Percentiles rank a stretch among this genome's conserved stretches.
Evolutionary conservation across 2,888 invertebrate species (phyloP).

Genomic region (Lasioglossum morio): DNA sequence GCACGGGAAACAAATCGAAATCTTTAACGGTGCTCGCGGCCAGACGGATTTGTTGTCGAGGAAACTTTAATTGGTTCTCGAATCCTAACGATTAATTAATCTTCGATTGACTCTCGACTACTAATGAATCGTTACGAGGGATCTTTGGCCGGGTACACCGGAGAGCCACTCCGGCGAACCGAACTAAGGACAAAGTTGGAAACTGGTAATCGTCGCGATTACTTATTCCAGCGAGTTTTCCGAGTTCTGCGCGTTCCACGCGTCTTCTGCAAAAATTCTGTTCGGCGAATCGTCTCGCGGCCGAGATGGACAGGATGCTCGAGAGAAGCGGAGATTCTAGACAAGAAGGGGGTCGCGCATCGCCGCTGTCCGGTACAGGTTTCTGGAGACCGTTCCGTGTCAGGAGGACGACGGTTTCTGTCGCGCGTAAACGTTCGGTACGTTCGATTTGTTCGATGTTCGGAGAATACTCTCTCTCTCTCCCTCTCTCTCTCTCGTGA

Average conservation of each 20-base stretch:
- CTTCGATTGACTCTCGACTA: conserved; percentile 73
- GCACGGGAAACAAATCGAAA: conserved; percentile 58
- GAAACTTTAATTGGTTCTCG: conserved; percentile 76
- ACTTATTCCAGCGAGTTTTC: background rate
- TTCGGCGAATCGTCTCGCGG: background rate
- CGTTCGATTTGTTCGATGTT: background rate
- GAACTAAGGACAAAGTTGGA: conserved; percentile 31
- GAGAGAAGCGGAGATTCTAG: background rate
- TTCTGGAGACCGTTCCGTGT: conserved; percentile 18
- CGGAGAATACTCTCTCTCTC: conserved; percentile 53
- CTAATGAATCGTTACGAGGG: conserved; percentile 71
- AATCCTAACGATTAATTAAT: conserved; percentile 75
- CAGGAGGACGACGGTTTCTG: conserved; percentile 34
- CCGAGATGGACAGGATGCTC: background rate
- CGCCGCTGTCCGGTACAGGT: conserved; percentile 26
- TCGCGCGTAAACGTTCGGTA: conserved; percentile 42
- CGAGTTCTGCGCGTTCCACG: background rate
- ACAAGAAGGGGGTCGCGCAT: background rate
- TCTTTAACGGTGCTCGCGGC: conserved; percentile 55
- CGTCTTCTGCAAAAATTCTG: background rate
- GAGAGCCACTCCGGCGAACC: conserved; percentile 50
- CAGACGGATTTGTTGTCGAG: conserved; percentile 66
- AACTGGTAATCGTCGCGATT: conserved; percentile 40
- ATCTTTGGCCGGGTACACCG: conserved; percentile 61
- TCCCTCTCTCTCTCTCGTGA: too few species aligned